Percentiles rank a stretch among this genome's conserved stretches.
These are phyloP conservation scores for Clarias batrachus DNA, from an alignment of 2,113 vertebrate genomes.

Conservation along the genomic window DNA sequence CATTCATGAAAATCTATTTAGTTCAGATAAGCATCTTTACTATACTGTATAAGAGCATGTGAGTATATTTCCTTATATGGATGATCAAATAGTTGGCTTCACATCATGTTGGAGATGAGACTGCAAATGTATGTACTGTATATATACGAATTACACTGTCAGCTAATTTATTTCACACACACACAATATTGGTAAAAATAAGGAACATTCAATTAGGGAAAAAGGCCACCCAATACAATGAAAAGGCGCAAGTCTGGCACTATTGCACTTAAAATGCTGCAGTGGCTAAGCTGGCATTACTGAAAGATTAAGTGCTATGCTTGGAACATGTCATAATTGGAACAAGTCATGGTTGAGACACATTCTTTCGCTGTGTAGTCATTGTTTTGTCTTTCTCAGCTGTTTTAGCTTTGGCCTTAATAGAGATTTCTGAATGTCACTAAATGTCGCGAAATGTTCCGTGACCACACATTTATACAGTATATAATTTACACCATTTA, in stretches of 20 bases:
- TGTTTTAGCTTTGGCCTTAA: background rate
- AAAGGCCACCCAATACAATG: background rate
- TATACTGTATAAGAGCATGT: background rate
- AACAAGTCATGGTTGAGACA: background rate
- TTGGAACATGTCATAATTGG: background rate
- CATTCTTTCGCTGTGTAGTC: background rate
- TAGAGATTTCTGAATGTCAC: background rate
- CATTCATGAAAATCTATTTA: background rate
- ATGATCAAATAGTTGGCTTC: background rate
- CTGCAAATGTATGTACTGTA: background rate
- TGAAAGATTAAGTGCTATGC: background rate
- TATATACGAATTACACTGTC: background rate
- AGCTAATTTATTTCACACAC: background rate
- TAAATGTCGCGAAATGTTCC: background rate
- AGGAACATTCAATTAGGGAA: background rate
- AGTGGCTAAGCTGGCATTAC: background rate
- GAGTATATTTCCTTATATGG: background rate
- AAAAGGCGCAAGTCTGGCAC: background rate
- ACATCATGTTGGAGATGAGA: background rate
- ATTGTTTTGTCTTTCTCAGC: background rate
- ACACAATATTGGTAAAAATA: background rate
- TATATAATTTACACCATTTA: background rate
- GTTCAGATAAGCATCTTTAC: background rate
- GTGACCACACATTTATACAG: background rate
- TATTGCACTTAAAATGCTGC: background rate